Conservation (phyloP, 1,140 invertebrate species). For the Diuraphis noxia region DNA sequence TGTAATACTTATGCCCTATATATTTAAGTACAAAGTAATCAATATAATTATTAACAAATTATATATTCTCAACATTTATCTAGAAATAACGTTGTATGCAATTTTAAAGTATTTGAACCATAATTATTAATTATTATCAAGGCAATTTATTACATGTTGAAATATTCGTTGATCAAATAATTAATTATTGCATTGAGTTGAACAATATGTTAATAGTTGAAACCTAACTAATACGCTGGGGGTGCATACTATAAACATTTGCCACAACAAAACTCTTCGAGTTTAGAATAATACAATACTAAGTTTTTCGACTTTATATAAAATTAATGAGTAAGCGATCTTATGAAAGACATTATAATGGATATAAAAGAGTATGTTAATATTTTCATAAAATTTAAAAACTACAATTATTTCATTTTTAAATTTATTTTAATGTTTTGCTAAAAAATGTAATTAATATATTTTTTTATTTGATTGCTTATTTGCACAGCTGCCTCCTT, state of each 20-base stretch:
- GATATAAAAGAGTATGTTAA: not conserved
- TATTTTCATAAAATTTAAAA: not conserved
- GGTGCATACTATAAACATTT: not conserved
- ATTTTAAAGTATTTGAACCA: not conserved
- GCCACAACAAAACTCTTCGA: not conserved
- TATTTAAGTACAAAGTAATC: not conserved
- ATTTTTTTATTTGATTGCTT: too few relatives aligned
- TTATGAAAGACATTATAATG: not conserved
- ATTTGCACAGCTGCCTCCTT: too few relatives aligned
- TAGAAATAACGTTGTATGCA: not conserved
- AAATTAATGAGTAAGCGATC: not conserved
- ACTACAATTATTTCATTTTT: not conserved
- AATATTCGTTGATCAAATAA: not conserved
- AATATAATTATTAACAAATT: not conserved
- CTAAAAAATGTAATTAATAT: too few relatives aligned
- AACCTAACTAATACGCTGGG: not conserved
- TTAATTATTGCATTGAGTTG: not conserved
- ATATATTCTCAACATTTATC: not conserved
- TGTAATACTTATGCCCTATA: not conserved
- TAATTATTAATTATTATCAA: not conserved
- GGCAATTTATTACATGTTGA: not conserved
- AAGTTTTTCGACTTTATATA: not conserved
- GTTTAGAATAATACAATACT: not conserved
- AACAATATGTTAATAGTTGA: too few relatives aligned
- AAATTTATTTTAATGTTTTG: too few relatives aligned